Percentiles rank a stretch among this genome's conserved stretches.
Conservation (phyloP, 2,888 invertebrate genomes). For the Sericinus montela region DNA sequence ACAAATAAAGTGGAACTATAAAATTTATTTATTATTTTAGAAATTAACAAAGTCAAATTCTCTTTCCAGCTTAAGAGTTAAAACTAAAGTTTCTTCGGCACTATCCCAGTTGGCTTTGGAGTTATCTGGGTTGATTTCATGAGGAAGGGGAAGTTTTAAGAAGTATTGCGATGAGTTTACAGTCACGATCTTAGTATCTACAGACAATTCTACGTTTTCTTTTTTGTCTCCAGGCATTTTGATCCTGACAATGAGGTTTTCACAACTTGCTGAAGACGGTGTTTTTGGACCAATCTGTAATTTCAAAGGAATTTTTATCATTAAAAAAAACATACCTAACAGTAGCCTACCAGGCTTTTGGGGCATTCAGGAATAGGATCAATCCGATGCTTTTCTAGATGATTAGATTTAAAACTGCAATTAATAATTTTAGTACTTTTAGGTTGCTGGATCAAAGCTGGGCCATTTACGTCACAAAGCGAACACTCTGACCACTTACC, state of each 20-base stretch:
- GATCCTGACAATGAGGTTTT: conserved; percentile 89
- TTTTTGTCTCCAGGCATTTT: conserved; percentile 87
- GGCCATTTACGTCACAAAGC: too few relatives aligned
- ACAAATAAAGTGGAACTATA: neutral
- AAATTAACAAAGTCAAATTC: conserved; percentile 94
- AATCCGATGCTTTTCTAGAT: too few relatives aligned
- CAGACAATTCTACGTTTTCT: conserved; percentile 86
- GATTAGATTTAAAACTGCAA: too few relatives aligned
- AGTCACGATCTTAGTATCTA: conserved; percentile 80
- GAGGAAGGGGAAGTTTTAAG: conserved; percentile 87
- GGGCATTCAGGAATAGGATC: too few relatives aligned
- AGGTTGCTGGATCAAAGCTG: too few relatives aligned
- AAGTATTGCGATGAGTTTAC: conserved; percentile 82
- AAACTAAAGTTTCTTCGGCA: conserved; percentile 80
- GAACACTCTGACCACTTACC: too few relatives aligned
- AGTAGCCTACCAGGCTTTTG: too few relatives aligned
- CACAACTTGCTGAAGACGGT: conserved; percentile 89
- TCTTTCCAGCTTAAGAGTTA: conserved; percentile 86
- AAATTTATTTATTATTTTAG: conserved; percentile 52
- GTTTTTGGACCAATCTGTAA: conserved; percentile 89
- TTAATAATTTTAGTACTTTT: too few relatives aligned
- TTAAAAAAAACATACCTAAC: too few relatives aligned
- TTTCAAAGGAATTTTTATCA: neutral
- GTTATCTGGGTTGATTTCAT: conserved; percentile 88
- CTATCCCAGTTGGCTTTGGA: conserved; percentile 90